Conservation (phyloP, 2,888 invertebrate genomes). For the Achlya flavicornis region DNA sequence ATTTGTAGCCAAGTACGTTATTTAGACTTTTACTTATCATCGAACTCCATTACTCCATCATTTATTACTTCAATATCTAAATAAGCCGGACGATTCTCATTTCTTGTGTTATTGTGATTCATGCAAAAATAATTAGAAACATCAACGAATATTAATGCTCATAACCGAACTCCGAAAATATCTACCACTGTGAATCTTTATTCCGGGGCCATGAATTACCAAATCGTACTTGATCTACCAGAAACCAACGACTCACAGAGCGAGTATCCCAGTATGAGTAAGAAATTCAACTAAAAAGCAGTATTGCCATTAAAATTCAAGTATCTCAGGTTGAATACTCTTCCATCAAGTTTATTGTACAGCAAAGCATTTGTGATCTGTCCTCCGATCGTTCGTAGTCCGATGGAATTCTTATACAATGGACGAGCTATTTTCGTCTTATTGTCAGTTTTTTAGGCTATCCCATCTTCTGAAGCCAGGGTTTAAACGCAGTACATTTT, state of each 20-base stretch:
- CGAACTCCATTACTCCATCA: no score
- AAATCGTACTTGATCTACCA: background rate
- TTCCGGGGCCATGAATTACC: background rate
- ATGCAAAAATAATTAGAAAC: no score
- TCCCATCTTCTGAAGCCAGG: background rate
- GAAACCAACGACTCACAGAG: background rate
- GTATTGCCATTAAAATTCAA: conserved; percentile 9
- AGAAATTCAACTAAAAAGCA: conserved; percentile 10
- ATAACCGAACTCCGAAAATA: background rate
- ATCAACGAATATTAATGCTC: no score
- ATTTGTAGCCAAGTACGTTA: no score
- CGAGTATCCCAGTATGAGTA: background rate
- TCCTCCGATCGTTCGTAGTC: conserved; percentile 3
- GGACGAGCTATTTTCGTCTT: background rate
- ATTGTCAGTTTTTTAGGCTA: conserved; percentile 5
- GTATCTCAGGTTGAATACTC: conserved; percentile 10
- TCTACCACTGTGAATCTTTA: background rate
- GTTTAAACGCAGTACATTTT: background rate
- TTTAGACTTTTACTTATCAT: no score
- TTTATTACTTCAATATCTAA: no score
- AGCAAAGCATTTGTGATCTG: conserved; percentile 10
- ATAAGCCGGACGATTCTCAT: no score
- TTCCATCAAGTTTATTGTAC: conserved; percentile 4
- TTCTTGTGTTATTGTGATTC: no score
- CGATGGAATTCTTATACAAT: background rate